Base-by-base conservation (phyloP, 2,113 vertebrate genomes). In the Eurypyga helias region DNA sequence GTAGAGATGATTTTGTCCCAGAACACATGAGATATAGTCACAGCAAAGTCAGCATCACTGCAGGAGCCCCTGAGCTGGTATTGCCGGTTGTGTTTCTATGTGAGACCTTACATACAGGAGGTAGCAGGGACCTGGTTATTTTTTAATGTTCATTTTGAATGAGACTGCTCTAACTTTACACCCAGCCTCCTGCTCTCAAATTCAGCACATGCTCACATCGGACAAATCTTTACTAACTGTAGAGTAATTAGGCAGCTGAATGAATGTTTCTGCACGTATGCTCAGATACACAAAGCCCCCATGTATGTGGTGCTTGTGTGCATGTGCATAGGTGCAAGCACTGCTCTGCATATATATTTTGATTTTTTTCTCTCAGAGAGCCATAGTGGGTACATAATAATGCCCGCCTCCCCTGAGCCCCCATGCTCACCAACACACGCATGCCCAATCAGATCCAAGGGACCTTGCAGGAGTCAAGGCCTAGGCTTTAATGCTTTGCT, bases 391-490 rank as follows among this genome's bases (percentile, higher is more conserved):
- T 55, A 65, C 21, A n/a, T 81, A 97, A 89, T 34, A 83, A 67
- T 2, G 3, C 64, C 81, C 38, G 81, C 33, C 24, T 78, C 21
- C 71, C 62, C 55, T 2, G 4, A 13, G 31, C 80, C 73, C 31
- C 65, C 34, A 24, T 28, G 28, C 20, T 48, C 60, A 70, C 64
- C 5, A 0, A 69, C 84, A 76, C 55, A 41, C 17, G 25, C 71
- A 48, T 21, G 51, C 38, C 87, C 75, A 83, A 25, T 69, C 79
- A 28, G 72, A 76, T 90, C 60, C 75, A 34, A 45, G 28, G 76
- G 93, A 85, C 92, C 85, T 71, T 43, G 62, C 75, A 60, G 83
- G 60, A 71, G 36, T 87, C 95, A 95, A 93, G 95, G 93, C 96
- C 31, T 0, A 57, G 92, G 82, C 55, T 83, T 87, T 71, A 48